These are phyloP conservation scores for Armadillidium nasatum DNA, from an alignment of 1,140 invertebrate species.

Conservation along the genomic window DNA sequence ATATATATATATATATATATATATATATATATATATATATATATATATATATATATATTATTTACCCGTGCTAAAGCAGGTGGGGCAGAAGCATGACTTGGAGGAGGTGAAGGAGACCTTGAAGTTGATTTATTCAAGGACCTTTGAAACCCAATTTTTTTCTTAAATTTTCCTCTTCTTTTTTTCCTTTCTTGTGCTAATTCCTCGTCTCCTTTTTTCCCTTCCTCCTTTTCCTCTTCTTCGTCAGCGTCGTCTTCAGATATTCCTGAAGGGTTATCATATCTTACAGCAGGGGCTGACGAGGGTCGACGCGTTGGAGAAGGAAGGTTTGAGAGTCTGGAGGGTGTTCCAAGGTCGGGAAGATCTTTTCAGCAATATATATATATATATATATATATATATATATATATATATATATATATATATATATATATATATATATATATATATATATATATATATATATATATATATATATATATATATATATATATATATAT, in stretches of 20 bases:
- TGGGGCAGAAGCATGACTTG: neutral
- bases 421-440: too few relatives aligned
- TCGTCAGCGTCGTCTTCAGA: neutral
- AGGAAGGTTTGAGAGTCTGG: neutral
- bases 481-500: too few relatives aligned
- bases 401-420: too few relatives aligned
- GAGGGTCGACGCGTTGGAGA: neutral
- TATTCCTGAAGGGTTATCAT: neutral
- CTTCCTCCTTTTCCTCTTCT: neutral
- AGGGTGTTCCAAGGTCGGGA: too few relatives aligned
- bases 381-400: too few relatives aligned
- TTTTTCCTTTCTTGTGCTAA: neutral
- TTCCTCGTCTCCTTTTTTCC: neutral
- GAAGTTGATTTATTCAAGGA: neutral
- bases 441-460: too few relatives aligned
- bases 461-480: too few relatives aligned
- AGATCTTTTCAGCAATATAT: too few relatives aligned
- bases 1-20: too few relatives aligned
- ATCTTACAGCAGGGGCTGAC: neutral
- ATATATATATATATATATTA: neutral
- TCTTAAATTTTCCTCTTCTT: neutral
- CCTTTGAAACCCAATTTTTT: neutral
- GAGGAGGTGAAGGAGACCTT: neutral
- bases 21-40: too few relatives aligned
- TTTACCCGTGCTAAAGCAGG: neutral